phyloP scores from a whole-genome alignment of 2,888 invertebrate genomes.

The Polydrusus pterygomalis region DNA sequence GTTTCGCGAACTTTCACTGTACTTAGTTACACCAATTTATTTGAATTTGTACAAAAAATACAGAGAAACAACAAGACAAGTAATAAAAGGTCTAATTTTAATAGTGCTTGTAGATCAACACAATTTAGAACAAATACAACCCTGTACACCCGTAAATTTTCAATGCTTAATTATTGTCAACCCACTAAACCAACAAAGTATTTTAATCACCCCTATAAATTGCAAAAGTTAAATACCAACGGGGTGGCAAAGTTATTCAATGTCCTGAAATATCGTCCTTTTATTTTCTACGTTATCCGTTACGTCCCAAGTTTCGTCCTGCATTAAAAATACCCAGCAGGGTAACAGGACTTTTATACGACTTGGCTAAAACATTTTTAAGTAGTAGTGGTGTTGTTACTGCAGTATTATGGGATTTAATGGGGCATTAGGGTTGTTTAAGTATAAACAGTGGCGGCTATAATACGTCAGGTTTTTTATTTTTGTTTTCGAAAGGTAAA shows the following conservation, averaged over 20 bases:
- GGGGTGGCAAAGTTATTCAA: conserved; percentile 44
- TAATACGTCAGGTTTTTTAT: not conserved
- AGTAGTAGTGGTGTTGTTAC: conserved; percentile 17
- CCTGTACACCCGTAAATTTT: conserved; percentile 21
- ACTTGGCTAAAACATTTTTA: conserved; percentile 34
- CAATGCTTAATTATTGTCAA: conserved; percentile 42
- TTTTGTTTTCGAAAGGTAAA: not conserved
- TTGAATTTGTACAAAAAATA: no score
- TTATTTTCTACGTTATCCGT: conserved; percentile 42
- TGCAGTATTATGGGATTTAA: conserved; percentile 16
- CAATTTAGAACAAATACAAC: not conserved
- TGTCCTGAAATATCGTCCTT: conserved; percentile 45
- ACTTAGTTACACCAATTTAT: no score
- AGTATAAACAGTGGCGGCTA: not conserved
- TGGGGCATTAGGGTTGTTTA: conserved; percentile 14
- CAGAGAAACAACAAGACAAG: no score
- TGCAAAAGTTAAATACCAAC: conserved; percentile 49
- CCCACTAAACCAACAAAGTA: conserved; percentile 50
- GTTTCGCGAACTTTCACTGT: no score
- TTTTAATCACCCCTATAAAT: conserved; percentile 51
- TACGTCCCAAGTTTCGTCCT: conserved; percentile 31
- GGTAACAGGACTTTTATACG: conserved; percentile 38
- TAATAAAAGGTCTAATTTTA: no score
- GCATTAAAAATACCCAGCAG: conserved; percentile 42
- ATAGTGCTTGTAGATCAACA: no score